phyloP scores from a whole-genome alignment of 2,113 vertebrate species.

The Eleginops maclovinus region DNA sequence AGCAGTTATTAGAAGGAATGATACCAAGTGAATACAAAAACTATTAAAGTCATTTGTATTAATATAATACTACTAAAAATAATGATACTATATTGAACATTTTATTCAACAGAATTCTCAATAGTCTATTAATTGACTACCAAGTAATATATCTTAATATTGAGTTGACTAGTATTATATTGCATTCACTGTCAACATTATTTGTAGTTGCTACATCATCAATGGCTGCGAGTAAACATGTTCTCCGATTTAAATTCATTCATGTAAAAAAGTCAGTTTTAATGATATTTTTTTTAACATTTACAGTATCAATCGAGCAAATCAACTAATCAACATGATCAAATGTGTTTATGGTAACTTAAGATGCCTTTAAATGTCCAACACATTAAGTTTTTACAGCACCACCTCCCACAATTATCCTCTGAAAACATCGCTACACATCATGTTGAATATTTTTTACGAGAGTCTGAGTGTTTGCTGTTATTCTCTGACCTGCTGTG shows the following conservation, averaged over 20 bases:
- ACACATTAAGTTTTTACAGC: background rate
- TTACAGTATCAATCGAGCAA: background rate
- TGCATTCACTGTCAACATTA: background rate
- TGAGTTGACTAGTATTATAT: background rate
- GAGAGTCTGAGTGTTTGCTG: constrained; percentile 34
- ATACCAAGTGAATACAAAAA: too few relatives aligned
- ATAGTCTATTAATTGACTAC: background rate
- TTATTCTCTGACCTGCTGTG: constrained; percentile 66
- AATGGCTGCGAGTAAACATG: background rate
- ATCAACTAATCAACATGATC: background rate
- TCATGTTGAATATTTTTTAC: constrained; percentile 24
- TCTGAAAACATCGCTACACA: background rate
- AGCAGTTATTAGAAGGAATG: too few relatives aligned
- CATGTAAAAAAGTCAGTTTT: too few relatives aligned
- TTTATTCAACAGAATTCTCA: too few relatives aligned
- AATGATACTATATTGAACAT: too few relatives aligned
- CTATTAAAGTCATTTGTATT: too few relatives aligned
- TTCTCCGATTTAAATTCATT: background rate
- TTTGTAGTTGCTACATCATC: background rate
- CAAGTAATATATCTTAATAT: background rate
- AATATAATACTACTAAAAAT: too few relatives aligned
- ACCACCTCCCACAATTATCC: background rate
- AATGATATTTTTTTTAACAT: background rate
- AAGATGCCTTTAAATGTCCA: background rate
- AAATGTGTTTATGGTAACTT: background rate